Base-by-base conservation (phyloP, 2,113 vertebrate genomes). In the Rattus rattus region DNA sequence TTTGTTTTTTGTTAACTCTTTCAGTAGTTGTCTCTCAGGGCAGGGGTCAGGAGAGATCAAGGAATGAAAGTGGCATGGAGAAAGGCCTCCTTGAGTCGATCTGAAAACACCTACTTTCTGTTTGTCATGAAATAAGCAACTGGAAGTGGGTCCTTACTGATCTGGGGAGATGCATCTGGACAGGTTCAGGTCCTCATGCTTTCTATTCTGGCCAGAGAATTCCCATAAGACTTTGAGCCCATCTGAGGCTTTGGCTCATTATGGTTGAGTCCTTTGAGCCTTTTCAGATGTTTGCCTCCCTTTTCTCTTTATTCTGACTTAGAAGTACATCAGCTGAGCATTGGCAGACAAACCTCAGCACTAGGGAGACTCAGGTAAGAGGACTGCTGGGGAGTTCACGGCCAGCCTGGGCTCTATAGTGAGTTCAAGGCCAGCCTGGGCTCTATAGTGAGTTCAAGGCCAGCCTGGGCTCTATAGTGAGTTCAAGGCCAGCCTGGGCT, bases 151-250 rank as follows among this genome's bases (percentile, higher is more conserved):
- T 65, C 54, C 47, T 93, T 39, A 33, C 19, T 76, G 89, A 36
- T 36, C 30, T 73, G 56, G 13, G 52, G 13, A 63, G 69, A 33
- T 47, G 17, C 20, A 59, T 77, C 65, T 49, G n/a, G 73, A 73
- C 24, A 70, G 30, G 69, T 19, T 69, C 24, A 1, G 5, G 30
- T 79, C 12, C 3, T 67, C 24, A 14, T 2, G 26, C 59, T 28
- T 92, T 84, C 87, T 97, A 2, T 83, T 92, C 83, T 84, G 20
- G 56, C 54, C 49, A 16, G 70, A 30, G 63, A 92, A 91, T 67
- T 9, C 28, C 22, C 30, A 28, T 17, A n/a, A 81, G 63, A 59
- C 36, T 94, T 88, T 33, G 13, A 96, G 8, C 14, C 79, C 87
- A 0, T 61, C 63, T 49, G 20, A 83, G 84, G 63, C 75, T 85